phyloP scores from a whole-genome alignment of 2,888 invertebrate genomes.

The Watsonalla binaria region DNA sequence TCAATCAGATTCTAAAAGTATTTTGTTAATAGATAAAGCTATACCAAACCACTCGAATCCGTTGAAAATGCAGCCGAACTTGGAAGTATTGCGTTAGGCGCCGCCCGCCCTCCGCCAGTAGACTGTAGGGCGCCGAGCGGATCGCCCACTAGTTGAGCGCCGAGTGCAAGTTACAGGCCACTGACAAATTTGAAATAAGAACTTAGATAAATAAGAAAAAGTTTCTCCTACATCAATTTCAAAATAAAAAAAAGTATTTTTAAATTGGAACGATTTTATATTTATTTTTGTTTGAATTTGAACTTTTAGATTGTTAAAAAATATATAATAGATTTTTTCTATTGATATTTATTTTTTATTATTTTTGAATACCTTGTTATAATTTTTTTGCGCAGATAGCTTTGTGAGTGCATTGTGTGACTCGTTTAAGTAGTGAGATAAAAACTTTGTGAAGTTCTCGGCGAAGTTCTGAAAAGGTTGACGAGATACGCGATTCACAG shows the following conservation, averaged over 20 bases:
- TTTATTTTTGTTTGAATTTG: too few species aligned
- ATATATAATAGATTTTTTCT: too few species aligned
- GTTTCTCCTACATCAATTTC: constrained; percentile 10
- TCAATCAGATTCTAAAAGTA: not conserved
- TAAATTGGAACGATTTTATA: too few species aligned
- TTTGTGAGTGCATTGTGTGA: not conserved
- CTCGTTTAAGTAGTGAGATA: not conserved
- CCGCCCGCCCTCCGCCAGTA: constrained; percentile 42
- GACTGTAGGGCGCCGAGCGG: constrained; percentile 46
- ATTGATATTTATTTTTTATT: too few species aligned
- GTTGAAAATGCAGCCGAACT: not conserved
- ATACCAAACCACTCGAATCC: not conserved
- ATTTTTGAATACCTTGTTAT: too few species aligned
- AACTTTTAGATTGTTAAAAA: too few species aligned
- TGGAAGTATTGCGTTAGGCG: constrained; percentile 4
- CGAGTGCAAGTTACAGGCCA: constrained; percentile 39
- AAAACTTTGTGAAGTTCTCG: not conserved
- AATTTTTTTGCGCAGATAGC: too few species aligned
- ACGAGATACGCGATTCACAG: not conserved
- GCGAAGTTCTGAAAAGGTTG: not conserved
- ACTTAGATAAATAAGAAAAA: constrained; percentile 10
- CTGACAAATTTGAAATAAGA: constrained; percentile 25
- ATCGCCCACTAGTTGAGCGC: constrained; percentile 51
- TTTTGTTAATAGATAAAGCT: not conserved
- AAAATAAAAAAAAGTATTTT: not conserved